Evolutionary conservation across 2,113 vertebrate species (phyloP), one percentile per base, ranked within the genome.

Genomic region (Galemys pyrenaicus): DNA sequence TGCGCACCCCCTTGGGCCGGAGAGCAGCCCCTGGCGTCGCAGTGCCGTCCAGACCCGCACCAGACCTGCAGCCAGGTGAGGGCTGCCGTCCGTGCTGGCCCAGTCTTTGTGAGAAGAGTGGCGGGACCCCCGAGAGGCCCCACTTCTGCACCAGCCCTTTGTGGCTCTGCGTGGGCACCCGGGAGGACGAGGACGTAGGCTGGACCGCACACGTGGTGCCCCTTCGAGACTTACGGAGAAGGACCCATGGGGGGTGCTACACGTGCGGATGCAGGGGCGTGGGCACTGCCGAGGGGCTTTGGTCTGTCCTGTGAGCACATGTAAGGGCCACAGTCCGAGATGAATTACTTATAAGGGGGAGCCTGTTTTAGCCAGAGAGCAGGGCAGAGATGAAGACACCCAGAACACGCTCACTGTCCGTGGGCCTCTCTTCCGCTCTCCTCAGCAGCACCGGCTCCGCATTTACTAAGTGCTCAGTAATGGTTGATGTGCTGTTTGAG

Each of bases 31-130:
- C n/a, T n/a, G n/a, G n/a, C n/a, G n/a, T n/a, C n/a, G n/a, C n/a
- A n/a, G n/a, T n/a, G n/a, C n/a, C n/a, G n/a, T n/a, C 44, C 44
- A 7, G 0, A 17, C 9, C 49, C 67, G 46, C 10, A 3, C 20
- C 67, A 49, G 56, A n/a, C 9, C 56, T 4, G 35, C 37, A 11
- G 60, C 67, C 80, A 0, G 2, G 0, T 2, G 54, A 81, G 56
- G 8, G 9, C 11, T 12, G 46, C 46, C 11, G 46, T 49, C 46
- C 2, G 46, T 9, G 44, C 46, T 8, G 46, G 46, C 46, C 46
- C 12, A 11, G 46, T 13, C n/a, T n/a, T n/a, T 44, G 44, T 44
- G 5, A 44, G 46, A 9, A 49, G 46, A 49, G 46, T 13, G 46
- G 46, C 46, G 46, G 46, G 46, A 3, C 46, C 8, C 9, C 46